Base-by-base conservation (phyloP, 2,113 vertebrate genomes). In the Hyperopisus bebe region DNA sequence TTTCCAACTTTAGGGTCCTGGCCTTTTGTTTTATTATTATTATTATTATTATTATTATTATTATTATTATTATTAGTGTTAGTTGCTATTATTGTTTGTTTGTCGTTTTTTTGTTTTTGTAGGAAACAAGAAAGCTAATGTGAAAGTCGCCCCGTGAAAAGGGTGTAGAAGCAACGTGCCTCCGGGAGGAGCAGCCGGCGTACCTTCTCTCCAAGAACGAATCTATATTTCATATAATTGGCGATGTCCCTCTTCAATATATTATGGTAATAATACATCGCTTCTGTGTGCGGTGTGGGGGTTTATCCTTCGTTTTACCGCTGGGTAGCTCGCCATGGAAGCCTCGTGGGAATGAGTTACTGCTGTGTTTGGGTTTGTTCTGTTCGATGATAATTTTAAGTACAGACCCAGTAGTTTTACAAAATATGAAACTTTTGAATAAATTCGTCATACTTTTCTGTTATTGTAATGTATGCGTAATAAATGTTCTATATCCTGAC, bases 331-430 rank as follows among this genome's bases (percentile, higher is more conserved):
- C 13, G 15, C 70, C 70, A 77, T 39, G 70, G 31, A 77, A 35
- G 27, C 1, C 70, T 77, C 70, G 5, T 27, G 62, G 62, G 62
- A 66, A 10, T 11, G 9, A 31, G n/a, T 70, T 31, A 70, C 62
- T 10, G 62, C 27, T 27, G 8, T 70, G 62, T 31, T 70, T 70
- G n/a, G n/a, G 3, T 91, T 91, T 90, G 89, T 91, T 92, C 87
- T 91, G 88, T 89, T 90, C 92, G 53, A 92, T 89, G 86, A 89
- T 44, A 74, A 53, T 89, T 86, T 17, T 86, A 86, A 91, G 92
- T 74, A 90, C 92, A 90, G 90, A 91, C 51, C 39, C 89, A 82
- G 42, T 50, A 46, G 42, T n/a, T 90, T 13, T 46, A 27, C 24
- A 80, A 27, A 90, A 77, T 80, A 44, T 44, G 6, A n/a, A 50